Base-by-base conservation (phyloP, 2,888 invertebrate genomes). In the Cetonia aurata region DNA sequence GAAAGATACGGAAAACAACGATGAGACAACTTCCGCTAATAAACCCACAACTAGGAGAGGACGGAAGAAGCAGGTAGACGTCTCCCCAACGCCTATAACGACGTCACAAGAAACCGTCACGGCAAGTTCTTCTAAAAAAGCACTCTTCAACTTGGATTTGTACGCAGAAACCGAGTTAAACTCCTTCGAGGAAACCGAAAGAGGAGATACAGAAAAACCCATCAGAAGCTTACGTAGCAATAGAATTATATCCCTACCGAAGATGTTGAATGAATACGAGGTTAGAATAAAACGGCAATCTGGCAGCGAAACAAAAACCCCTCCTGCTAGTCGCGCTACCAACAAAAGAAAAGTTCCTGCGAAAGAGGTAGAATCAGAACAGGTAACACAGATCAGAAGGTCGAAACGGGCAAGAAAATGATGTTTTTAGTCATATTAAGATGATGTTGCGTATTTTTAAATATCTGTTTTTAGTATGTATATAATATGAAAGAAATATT, bases 241-340 rank as follows among this genome's bases (percentile, higher is more conserved):
- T 1, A 37, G 37, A 37, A 10, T 37, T 8, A 8, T 37, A 37
- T 9, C 8, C 10, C 25, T 46, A 31, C 60, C 60, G 6, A 46
- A 13, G 31, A 60, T 60, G 46, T 31, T 60, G 13, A 46, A 60
- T 6, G 31, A 31, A 10, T 60, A 25, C 17, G 60, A 60, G 46
- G 42, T 41, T 9, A 48, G 25, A 31, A 6, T 60, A 8, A 25
- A 41, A 15, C 9, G 15, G 3, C 42, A 42, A 31, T 53, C 31
- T 59, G 9, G 12, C n/a, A n/a, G n/a, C 8, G 46, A 31, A 3
- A 46, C 1, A 1, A 44, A 60, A 46, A 1, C 44, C 10, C 1
- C 60, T 8, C 31, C 46, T 25, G 25, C 25, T 6, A 60, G n/a
- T 12, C 46, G 60, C 13, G n/a, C 6, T 48, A 8, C 13, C 10